phyloP scores from a whole-genome alignment of 2,113 vertebrate species.

The Tetrao urogallus region DNA sequence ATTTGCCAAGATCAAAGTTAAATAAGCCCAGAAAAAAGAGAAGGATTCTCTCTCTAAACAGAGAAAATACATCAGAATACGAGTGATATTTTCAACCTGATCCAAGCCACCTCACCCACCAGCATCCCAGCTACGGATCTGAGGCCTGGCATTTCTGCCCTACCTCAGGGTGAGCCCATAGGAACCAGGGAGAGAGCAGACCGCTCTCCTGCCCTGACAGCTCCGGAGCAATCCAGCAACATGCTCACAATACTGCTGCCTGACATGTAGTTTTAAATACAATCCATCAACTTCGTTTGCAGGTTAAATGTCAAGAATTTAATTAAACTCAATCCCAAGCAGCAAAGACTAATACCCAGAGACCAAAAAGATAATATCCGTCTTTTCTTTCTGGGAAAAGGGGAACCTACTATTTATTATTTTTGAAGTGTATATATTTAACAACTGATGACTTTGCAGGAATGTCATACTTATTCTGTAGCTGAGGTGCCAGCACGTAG shows the following conservation, averaged over 20 bases:
- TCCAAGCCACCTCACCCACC: background rate
- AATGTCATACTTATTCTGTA: fast-evolving
- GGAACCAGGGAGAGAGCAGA: background rate
- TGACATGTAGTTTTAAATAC: background rate
- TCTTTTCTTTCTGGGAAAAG: background rate
- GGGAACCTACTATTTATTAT: background rate
- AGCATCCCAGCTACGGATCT: background rate
- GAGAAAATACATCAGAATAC: background rate
- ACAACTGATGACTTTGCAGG: background rate
- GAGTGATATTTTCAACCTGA: background rate
- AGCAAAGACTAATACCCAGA: constrained; percentile 8
- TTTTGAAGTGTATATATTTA: background rate
- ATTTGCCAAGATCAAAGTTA: background rate
- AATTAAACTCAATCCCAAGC: constrained; percentile 38
- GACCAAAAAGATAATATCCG: constrained; percentile 16
- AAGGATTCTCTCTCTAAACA: background rate
- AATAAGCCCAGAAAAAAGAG: background rate
- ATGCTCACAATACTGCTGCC: background rate
- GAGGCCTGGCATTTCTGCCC: background rate
- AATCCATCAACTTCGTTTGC: background rate
- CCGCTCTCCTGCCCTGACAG: background rate
- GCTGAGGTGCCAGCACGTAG: background rate
- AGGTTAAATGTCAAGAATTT: constrained; percentile 18
- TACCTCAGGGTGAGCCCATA: background rate
- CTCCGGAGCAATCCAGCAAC: background rate